These are phyloP conservation scores for Sminthurides aquaticus DNA, from an alignment of 2,888 invertebrate species.

Conservation along the genomic window DNA sequence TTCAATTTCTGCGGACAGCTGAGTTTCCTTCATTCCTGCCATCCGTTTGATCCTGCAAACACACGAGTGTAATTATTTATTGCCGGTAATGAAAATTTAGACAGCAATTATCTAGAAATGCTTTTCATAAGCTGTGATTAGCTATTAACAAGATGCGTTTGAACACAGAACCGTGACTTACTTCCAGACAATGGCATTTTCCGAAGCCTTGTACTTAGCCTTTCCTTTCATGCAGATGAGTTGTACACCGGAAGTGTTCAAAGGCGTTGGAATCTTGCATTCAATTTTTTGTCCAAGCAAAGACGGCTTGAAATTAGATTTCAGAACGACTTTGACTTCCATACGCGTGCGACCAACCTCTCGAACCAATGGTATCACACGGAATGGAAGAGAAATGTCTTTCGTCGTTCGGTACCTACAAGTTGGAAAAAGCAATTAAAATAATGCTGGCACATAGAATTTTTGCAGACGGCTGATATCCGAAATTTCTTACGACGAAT, in stretches of 20 bases:
- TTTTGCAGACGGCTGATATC: not conserved
- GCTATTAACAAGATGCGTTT: too few relatives aligned
- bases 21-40: slow-evolving; percentile 99
- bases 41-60: slow-evolving; percentile 70
- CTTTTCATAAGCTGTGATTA: too few relatives aligned
- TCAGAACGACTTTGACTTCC: slow-evolving; percentile 97
- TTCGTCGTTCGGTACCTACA: slow-evolving; percentile 94
- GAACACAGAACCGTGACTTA: slow-evolving; percentile 57
- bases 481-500: not conserved
- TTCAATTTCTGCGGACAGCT: slow-evolving; percentile 98
- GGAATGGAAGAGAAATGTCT: slow-evolving; percentile 98
- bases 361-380: slow-evolving; percentile 94
- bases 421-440: slow-evolving; percentile 10
- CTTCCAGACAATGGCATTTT: slow-evolving; percentile 97
- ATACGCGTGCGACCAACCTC: slow-evolving; percentile 98
- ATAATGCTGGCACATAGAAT: not conserved
- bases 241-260: slow-evolving; percentile 98
- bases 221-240: slow-evolving; percentile 98
- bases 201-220: slow-evolving; percentile 98
- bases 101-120: too few relatives aligned
- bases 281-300: slow-evolving; percentile 94
- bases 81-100: too few relatives aligned
- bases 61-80: not conserved
- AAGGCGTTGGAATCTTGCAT: slow-evolving; percentile 95
- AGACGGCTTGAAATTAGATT: slow-evolving; percentile 98